A percentile compares a stretch with the other conserved stretches of the same genome.
phyloP scores from a whole-genome alignment of 2,113 vertebrate genomes.

The Regulus satrapa region DNA sequence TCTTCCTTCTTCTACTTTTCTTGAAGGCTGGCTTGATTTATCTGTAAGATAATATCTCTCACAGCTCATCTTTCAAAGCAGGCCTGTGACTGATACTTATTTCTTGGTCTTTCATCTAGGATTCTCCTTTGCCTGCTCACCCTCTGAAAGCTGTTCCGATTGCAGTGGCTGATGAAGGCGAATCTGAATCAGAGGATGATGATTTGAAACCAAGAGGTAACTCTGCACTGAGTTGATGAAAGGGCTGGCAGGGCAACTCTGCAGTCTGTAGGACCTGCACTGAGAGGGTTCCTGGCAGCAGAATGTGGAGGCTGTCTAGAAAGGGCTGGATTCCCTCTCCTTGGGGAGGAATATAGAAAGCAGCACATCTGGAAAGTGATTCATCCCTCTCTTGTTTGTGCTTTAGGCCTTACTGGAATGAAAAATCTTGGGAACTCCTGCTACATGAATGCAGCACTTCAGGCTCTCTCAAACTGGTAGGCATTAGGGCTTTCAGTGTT shows the following conservation, averaged over 20 bases:
- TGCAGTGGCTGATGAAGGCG: conserved; percentile 92
- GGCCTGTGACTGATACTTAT: neutral
- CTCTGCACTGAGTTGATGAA: neutral
- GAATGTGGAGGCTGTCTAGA: neutral
- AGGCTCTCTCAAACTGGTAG: conserved; percentile 97
- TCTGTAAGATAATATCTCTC: neutral
- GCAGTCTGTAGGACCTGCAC: neutral
- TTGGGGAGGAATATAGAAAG: neutral
- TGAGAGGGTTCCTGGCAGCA: neutral
- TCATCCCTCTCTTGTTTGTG: neutral
- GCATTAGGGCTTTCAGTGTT: neutral
- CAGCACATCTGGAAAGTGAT: neutral
- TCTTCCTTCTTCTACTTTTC: neutral
- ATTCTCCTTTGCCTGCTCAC: conserved; percentile 69
- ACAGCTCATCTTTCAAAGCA: neutral
- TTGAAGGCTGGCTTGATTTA: neutral
- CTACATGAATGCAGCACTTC: conserved; percentile 98
- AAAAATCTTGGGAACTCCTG: conserved; percentile 99
- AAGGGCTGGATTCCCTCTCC: neutral
- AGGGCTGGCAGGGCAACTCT: neutral
- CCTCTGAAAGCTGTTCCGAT: conserved; percentile 89
- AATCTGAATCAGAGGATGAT: conserved; percentile 95
- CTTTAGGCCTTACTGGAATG: conserved; percentile 93
- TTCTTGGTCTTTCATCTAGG: conserved; percentile 67
- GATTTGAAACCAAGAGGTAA: conserved; percentile 95